These are phyloP conservation scores for Epinephelus cyanopodus DNA, from an alignment of 2,113 vertebrate genomes.

Conservation along the genomic window DNA sequence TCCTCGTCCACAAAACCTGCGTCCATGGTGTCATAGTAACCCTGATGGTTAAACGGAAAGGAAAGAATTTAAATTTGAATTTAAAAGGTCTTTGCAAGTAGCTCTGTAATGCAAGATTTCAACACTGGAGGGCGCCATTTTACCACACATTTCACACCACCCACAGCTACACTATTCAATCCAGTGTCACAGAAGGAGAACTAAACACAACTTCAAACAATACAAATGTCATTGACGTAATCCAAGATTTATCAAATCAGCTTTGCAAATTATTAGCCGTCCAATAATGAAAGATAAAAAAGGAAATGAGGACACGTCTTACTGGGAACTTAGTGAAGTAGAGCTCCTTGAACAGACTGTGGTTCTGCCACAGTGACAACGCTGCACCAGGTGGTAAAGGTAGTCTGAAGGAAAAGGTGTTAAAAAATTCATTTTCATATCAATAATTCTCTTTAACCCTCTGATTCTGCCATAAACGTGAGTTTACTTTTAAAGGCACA, in stretches of 20 bases:
- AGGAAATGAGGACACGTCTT: conserved; percentile 63
- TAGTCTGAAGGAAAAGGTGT: conserved; percentile 80
- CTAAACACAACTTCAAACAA: neutral
- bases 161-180: neutral
- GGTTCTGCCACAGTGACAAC: conserved; percentile 94
- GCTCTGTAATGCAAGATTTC: neutral
- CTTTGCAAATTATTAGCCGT: neutral
- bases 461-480: neutral
- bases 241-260: neutral
- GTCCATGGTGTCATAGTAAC: conserved; percentile 98
- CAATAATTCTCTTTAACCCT: neutral
- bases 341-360: conserved; percentile 88
- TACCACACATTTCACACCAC: neutral
- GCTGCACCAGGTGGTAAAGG: conserved; percentile 95
- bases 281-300: too few species aligned
- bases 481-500: too few species aligned
- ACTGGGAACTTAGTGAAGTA: conserved; percentile 97
- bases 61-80: neutral
- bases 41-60: conserved; percentile 78
- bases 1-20: conserved; percentile 94
- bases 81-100: neutral
- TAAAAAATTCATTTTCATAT: too few species aligned
- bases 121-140: conserved; percentile 71
- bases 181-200: neutral
- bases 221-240: neutral